Evolutionary conservation across 64 coral and sea anemone genomes (phyloP).

Genomic region (Montipora efflorescens): DNA sequence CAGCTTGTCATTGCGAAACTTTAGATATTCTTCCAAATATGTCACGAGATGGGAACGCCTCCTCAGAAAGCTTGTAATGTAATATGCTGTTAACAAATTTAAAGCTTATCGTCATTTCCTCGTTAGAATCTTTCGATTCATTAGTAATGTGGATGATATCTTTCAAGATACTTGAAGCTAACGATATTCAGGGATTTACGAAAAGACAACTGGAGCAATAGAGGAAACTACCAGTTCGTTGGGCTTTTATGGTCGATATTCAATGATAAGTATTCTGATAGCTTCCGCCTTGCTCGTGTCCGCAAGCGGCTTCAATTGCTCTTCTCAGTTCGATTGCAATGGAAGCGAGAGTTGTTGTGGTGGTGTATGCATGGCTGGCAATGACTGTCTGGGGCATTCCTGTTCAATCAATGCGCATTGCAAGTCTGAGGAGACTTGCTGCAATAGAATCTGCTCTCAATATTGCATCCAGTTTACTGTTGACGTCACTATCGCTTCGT

Average conservation of each 20-base stretch:
- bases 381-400: neutral
- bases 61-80: neutral
- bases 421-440: neutral
- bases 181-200: neutral
- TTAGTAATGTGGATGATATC: neutral
- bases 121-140: neutral
- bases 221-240: neutral
- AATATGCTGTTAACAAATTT: neutral
- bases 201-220: neutral
- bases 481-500: neutral
- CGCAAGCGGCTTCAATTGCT: neutral
- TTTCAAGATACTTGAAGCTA: neutral
- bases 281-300: neutral
- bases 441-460: neutral
- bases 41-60: conserved; percentile 14
- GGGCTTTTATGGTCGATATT: neutral
- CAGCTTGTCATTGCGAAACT: too few species aligned
- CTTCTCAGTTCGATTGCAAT: neutral
- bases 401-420: neutral
- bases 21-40: neutral
- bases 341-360: neutral
- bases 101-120: neutral
- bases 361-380: neutral
- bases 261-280: neutral
- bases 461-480: neutral